These are phyloP conservation scores for Chaenogobius annularis DNA, from an alignment of 2,113 vertebrate species.

Conservation along the genomic window DNA sequence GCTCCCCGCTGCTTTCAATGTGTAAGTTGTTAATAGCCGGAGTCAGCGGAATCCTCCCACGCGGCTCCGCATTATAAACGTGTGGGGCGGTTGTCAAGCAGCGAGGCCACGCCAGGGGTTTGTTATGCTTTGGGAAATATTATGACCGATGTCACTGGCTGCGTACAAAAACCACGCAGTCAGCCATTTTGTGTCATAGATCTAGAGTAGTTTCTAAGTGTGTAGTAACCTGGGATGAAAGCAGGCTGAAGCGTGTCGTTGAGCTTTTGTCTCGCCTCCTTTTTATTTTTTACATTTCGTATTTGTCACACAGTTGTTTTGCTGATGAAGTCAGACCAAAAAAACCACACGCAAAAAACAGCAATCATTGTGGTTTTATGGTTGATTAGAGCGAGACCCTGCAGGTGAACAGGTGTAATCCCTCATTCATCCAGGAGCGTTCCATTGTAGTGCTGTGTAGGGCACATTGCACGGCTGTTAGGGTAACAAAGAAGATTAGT, in stretches of 20 bases:
- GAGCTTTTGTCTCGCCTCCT: too few species aligned
- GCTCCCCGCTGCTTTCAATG: slow-evolving; percentile 59
- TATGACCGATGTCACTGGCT: not conserved
- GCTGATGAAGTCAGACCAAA: too few species aligned
- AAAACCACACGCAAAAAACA: too few species aligned
- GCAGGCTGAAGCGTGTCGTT: not conserved
- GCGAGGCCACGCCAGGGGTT: not conserved
- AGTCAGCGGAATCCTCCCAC: slow-evolving; percentile 63
- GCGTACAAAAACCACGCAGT: not conserved
- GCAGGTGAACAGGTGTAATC: too few species aligned
- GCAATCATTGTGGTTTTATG: too few species aligned
- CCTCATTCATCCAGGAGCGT: too few species aligned
- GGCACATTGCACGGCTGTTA: too few species aligned
- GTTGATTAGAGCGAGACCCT: too few species aligned
- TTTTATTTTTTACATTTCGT: too few species aligned
- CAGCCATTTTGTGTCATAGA: not conserved
- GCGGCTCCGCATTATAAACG: slow-evolving; percentile 42
- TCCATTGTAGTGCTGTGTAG: too few species aligned
- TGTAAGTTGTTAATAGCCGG: slow-evolving; percentile 61
- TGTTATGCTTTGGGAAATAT: slow-evolving; percentile 1
- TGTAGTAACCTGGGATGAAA: not conserved
- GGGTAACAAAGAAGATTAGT: too few species aligned
- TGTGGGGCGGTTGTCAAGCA: not conserved
- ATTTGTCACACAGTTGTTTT: too few species aligned
- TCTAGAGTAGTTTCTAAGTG: not conserved